Conservation (phyloP, 1,140 invertebrate genomes). For the Maconellicoccus hirsutus region DNA sequence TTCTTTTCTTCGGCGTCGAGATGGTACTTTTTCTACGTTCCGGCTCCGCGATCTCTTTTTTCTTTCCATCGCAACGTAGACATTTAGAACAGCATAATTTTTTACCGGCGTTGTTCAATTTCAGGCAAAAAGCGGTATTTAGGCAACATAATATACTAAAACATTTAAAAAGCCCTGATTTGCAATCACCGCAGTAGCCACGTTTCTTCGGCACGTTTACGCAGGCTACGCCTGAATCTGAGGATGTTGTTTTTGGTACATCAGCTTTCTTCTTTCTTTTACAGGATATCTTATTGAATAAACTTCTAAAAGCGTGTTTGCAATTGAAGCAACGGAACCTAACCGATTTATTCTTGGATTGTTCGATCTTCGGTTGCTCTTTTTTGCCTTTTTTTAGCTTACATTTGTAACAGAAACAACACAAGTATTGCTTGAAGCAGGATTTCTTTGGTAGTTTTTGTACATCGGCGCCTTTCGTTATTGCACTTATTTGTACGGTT, state of each 20-base stretch:
- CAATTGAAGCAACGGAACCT: not conserved
- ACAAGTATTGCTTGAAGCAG: not conserved
- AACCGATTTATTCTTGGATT: not conserved
- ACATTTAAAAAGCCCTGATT: not conserved
- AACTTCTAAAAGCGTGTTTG: not conserved
- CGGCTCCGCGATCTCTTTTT: not conserved
- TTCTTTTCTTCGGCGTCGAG: not conserved
- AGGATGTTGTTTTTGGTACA: not conserved
- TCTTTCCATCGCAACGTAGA: not conserved
- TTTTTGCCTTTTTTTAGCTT: constrained; percentile 12
- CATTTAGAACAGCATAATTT: not conserved
- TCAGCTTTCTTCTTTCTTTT: not conserved
- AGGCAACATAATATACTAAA: not conserved
- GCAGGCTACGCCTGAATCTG: not conserved
- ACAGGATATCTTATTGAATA: constrained; percentile 1
- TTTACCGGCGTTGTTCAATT: not conserved
- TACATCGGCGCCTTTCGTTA: not conserved
- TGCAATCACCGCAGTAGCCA: not conserved
- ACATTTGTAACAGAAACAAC: constrained; percentile 1
- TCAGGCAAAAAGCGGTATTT: constrained; percentile 13
- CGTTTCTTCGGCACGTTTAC: not conserved
- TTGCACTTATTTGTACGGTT: constrained; percentile 5
- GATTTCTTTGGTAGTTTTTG: constrained; percentile 1
- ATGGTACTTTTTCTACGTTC: constrained; percentile 13
- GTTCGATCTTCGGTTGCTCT: not conserved